Evolutionary conservation across 2,113 vertebrate species (phyloP).

Genomic region (Eptesicus fuscus): DNA sequence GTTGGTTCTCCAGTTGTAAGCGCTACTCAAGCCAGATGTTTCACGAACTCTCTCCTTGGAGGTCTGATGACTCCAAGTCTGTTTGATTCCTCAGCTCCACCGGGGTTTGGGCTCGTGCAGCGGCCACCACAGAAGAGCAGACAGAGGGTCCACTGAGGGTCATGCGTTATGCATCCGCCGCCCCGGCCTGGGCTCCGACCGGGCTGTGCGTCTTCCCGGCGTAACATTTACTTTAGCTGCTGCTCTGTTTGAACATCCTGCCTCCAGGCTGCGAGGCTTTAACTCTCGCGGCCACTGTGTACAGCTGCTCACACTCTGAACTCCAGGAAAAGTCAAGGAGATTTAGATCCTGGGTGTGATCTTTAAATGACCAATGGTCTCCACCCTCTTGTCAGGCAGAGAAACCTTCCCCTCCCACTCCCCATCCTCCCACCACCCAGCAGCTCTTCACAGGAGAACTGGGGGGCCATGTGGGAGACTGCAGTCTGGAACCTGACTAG

Average conservation of each 20-base stretch:
- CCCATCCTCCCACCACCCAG: not conserved
- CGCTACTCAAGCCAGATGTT: slow-evolving; percentile 26
- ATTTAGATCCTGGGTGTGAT: slow-evolving; percentile 67
- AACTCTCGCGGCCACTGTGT: slow-evolving; percentile 21
- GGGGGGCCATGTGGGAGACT: too few relatives aligned
- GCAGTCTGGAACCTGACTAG: not conserved
- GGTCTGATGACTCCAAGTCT: slow-evolving; percentile 52
- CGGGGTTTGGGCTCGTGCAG: slow-evolving; percentile 38
- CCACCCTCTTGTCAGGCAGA: slow-evolving; percentile 23
- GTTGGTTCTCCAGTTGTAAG: slow-evolving; percentile 55
- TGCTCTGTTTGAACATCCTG: slow-evolving; percentile 60
- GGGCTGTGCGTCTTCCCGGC: slow-evolving; percentile 57
- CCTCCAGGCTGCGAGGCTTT: slow-evolving; percentile 42
- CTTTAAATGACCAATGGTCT: slow-evolving; percentile 67
- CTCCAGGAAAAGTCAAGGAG: slow-evolving; percentile 72
- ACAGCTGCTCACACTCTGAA: slow-evolving; percentile 53
- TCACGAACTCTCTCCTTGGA: slow-evolving; percentile 56
- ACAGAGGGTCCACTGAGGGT: not conserved
- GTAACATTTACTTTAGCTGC: slow-evolving; percentile 67
- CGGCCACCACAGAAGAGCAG: slow-evolving; percentile 33
- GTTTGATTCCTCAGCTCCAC: slow-evolving; percentile 58
- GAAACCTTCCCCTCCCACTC: slow-evolving; percentile 9
- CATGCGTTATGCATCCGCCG: slow-evolving; percentile 57
- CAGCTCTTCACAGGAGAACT: not conserved
- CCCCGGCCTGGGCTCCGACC: slow-evolving; percentile 33